Evolutionary conservation across 92 coral and sea anemone genomes (phyloP), one percentile per base, ranked within the genome.

Genomic region (Blastomussa wellsi): DNA sequence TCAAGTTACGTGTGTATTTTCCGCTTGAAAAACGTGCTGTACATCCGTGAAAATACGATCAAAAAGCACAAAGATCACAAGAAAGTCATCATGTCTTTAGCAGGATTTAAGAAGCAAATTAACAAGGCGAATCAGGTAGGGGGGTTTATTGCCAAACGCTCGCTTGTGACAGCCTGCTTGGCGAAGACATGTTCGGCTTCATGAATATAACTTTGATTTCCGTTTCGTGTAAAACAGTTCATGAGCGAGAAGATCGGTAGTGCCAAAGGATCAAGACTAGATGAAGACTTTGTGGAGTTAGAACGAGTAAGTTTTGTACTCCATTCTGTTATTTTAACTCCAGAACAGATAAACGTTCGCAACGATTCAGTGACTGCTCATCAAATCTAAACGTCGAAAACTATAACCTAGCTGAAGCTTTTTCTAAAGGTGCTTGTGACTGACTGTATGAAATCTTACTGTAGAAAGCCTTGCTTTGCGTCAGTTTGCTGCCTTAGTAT

Each of bases 191-290:
- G 69, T 65, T 79, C 88, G 59, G 11, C 31, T 22, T 66, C 68
- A n/a, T 26, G 47, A 71, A 65, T 22, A 28, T 70, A 33, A 51
- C 68, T 81, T 66, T 51, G 81, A 68, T 70, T 87, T 87, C 77
- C 89, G 89, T 81, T 81, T 53, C 38, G 24, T 80, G 60, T n/a
- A 17, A 86, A 38, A 36, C 85, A 97, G 99, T 97, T 84, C 67
- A 93, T 97, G 99, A 97, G 99, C 65, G 99, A 97, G 74, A 97
- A 97, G 84, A 95, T 97, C 68, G 99, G 99, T 39, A 77, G 97
- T 71, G 99, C 94, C 14, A 94, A 97, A 77, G 99, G 99, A 20
- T 95, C 99, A 37, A 92, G 87, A 41, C 84, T 97, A 59, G 99
- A 97, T 1, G 99, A 97, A 53, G 98, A 97, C 38, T 97, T 94